Conservation (phyloP, 2,797 vertebrate species). For the Catharus ustulatus region DNA sequence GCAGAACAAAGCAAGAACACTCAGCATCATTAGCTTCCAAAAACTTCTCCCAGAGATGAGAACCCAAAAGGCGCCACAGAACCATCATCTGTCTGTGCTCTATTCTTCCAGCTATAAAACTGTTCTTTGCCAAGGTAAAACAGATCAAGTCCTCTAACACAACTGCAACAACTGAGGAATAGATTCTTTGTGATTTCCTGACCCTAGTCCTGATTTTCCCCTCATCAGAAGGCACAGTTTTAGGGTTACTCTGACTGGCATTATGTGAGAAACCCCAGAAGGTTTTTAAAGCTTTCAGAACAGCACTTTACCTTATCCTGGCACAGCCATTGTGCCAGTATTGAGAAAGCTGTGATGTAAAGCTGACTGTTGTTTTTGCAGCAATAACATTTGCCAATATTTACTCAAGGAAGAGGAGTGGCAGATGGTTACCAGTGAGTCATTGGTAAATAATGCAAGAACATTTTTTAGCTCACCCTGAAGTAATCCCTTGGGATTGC, state of each 20-base stretch:
- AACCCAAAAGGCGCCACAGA: not conserved
- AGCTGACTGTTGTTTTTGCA: slow-evolving; percentile 16
- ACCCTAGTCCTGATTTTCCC: not conserved
- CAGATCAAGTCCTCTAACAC: not conserved
- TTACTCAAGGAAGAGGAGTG: slow-evolving; percentile 47
- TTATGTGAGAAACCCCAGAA: not conserved
- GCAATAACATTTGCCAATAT: slow-evolving; percentile 41
- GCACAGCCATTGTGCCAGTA: not conserved
- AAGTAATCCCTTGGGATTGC: not conserved
- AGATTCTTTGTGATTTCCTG: not conserved
- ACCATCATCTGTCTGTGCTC: not conserved
- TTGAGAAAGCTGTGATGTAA: slow-evolving; percentile 17
- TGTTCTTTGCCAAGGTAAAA: not conserved
- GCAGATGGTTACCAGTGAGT: slow-evolving; percentile 48
- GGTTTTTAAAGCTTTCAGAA: not conserved
- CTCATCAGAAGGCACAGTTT: not conserved
- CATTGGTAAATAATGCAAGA: slow-evolving; percentile 30
- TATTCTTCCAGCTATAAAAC: not conserved
- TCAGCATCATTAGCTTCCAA: not conserved
- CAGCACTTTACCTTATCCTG: not conserved
- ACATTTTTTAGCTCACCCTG: slow-evolving; percentile 7
- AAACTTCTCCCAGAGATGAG: not conserved
- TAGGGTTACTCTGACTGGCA: not conserved
- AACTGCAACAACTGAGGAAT: not conserved
- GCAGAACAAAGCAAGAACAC: not conserved